Percentiles rank a stretch among this genome's conserved stretches.
phyloP scores from a whole-genome alignment of 2,113 vertebrate genomes.

The Myodes glareolus region DNA sequence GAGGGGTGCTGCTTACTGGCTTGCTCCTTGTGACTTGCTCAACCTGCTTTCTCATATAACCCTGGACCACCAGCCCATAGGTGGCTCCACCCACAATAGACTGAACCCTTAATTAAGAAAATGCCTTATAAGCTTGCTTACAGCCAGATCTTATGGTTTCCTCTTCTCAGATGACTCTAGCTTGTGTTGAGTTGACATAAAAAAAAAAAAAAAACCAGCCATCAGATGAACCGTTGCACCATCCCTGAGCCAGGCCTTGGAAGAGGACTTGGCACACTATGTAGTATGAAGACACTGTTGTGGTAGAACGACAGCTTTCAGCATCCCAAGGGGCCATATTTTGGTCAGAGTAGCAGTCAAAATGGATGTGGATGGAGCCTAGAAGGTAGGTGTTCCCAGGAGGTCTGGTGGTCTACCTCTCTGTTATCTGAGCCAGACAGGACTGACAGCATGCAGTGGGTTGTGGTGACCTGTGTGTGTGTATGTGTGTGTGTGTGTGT shows the following conservation, averaged over 20 bases:
- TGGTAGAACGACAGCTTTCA: background rate
- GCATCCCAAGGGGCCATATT: background rate
- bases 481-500: background rate
- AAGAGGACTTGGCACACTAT: background rate
- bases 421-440: background rate
- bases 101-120: background rate
- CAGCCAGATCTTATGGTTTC: background rate
- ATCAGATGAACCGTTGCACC: background rate
- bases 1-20: background rate
- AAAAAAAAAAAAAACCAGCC: background rate
- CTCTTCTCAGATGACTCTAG: background rate
- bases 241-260: background rate
- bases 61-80: background rate
- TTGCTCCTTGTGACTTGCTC: background rate
- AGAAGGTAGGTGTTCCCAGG: background rate
- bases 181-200: background rate
- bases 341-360: background rate
- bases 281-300: background rate
- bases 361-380: background rate
- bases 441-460: background rate
- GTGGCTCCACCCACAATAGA: background rate
- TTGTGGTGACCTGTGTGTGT: background rate
- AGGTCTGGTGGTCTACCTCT: accelerated
- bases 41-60: background rate
- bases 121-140: background rate